Conservation (phyloP, 2,888 invertebrate species). For the Coenonympha arcania region DNA sequence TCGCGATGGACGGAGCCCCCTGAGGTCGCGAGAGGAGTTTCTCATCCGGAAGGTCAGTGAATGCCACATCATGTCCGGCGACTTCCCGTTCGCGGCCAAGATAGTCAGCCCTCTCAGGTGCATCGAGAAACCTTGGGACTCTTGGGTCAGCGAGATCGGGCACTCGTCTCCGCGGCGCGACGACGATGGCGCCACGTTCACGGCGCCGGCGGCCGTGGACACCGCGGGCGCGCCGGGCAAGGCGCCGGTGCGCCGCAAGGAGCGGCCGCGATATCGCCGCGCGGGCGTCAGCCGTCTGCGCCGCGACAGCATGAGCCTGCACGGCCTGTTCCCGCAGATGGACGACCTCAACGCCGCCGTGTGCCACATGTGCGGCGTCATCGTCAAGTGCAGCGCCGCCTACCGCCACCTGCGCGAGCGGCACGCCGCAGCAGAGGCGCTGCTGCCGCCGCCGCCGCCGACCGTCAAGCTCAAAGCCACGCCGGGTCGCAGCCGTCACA, state of each 20-base stretch:
- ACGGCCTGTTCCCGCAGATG: slow-evolving; percentile 84
- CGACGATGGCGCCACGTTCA: slow-evolving; percentile 48
- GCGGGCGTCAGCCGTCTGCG: slow-evolving; percentile 71
- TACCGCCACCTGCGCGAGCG: slow-evolving; percentile 80
- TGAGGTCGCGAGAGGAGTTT: slow-evolving; percentile 47
- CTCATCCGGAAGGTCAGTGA: slow-evolving; percentile 42
- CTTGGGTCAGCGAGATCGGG: slow-evolving; percentile 69
- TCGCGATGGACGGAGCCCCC: slow-evolving; percentile 62
- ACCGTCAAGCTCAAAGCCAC: slow-evolving; percentile 46
- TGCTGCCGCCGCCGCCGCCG: slow-evolving; percentile 64
- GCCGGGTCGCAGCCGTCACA: slow-evolving; percentile 54
- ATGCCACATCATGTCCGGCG: slow-evolving; percentile 63
- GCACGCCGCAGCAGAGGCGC: slow-evolving; percentile 60
- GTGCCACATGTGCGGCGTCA: slow-evolving; percentile 83
- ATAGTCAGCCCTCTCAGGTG: slow-evolving; percentile 67
- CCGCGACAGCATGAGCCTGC: slow-evolving; percentile 80
- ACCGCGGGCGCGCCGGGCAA: slow-evolving; percentile 40
- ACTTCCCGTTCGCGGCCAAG: slow-evolving; percentile 57
- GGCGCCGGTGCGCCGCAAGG: slow-evolving; percentile 45
- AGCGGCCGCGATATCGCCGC: slow-evolving; percentile 47
- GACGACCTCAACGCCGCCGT: slow-evolving; percentile 84
- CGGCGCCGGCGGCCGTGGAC: slow-evolving; percentile 50
- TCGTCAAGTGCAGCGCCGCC: slow-evolving; percentile 85
- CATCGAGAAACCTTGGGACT: slow-evolving; percentile 70
- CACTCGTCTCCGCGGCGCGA: slow-evolving; percentile 64